Percentiles rank a stretch among this genome's conserved stretches.
Conservation (phyloP, 2,797 vertebrate species). For the Pyrrhura leucotis region DNA sequence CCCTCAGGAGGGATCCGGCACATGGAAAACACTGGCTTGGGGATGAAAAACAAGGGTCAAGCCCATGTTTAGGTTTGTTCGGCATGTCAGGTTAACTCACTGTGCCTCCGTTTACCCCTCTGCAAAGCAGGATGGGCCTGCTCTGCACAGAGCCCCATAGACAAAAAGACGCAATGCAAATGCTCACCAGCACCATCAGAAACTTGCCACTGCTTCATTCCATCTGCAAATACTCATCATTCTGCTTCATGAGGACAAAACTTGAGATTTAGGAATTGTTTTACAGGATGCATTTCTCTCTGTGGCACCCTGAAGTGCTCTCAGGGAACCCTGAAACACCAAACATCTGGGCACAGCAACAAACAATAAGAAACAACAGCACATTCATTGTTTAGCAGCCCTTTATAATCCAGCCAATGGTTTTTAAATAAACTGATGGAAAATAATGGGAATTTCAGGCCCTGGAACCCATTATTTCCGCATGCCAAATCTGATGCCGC, state of each 20-base stretch:
- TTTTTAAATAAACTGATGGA: slow-evolving; percentile 50
- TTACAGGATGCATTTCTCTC: not conserved
- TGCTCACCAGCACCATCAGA: not conserved
- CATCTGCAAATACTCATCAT: not conserved
- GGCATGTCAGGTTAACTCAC: fast-evolving
- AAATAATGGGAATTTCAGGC: slow-evolving; percentile 38
- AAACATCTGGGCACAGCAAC: slow-evolving; percentile 46
- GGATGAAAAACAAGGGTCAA: not conserved
- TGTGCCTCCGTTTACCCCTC: not conserved
- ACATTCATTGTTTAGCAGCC: not conserved
- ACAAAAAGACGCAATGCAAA: not conserved
- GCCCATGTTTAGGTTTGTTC: fast-evolving
- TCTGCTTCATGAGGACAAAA: not conserved
- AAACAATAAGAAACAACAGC: not conserved
- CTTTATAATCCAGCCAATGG: slow-evolving; percentile 34
- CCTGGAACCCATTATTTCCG: slow-evolving; percentile 31
- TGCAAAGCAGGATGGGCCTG: not conserved
- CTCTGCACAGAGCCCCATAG: not conserved
- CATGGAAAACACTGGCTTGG: not conserved
- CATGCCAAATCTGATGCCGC: not conserved
- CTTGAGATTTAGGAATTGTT: not conserved
- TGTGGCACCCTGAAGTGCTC: not conserved
- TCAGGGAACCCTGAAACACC: not conserved
- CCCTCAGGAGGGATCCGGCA: not conserved
- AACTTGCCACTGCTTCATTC: not conserved